Percentiles rank a stretch among this genome's conserved stretches.
Evolutionary conservation across 53 echinoderm and acorn worm species (phyloP).

Genomic region (Holothuria leucospilota): DNA sequence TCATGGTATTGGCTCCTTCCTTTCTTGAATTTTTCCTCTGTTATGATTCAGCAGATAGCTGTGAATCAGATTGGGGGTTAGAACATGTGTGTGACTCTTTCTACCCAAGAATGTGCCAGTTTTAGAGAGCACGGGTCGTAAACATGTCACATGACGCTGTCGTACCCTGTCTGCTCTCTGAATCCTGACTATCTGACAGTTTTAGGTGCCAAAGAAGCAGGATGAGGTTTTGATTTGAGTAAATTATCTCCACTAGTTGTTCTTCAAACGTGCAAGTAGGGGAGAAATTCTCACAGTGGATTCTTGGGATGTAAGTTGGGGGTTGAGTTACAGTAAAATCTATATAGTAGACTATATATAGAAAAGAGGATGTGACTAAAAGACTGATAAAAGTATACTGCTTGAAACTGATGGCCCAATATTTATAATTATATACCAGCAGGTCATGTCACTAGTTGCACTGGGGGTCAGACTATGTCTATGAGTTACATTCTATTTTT

Average conservation of each 20-base stretch:
- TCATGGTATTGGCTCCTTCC: neutral
- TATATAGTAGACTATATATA: no score
- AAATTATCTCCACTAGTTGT: constrained; percentile 14
- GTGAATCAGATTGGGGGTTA: constrained; percentile 10
- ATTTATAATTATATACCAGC: no score
- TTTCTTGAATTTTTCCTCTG: neutral
- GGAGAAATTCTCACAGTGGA: no score
- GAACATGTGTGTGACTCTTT: constrained; percentile 11
- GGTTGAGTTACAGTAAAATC: no score
- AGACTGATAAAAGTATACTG: no score
- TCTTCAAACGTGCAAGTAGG: no score
- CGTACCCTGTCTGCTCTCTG: neutral
- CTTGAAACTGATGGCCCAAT: no score
- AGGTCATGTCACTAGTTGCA: no score
- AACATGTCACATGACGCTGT: constrained; percentile 15
- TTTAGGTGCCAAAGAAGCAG: constrained; percentile 42
- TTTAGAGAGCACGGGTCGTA: constrained; percentile 25
- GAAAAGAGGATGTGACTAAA: no score
- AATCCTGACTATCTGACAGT: constrained; percentile 22
- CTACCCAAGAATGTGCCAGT: constrained; percentile 31
- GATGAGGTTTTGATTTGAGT: constrained; percentile 47
- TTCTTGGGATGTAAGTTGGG: no score
- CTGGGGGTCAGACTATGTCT: no score
- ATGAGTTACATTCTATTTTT: no score
- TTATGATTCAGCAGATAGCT: neutral